Evolutionary conservation across 2,888 invertebrate genomes (phyloP), one percentile per base, ranked within the genome.

Genomic region (Sussaba pulchella): DNA sequence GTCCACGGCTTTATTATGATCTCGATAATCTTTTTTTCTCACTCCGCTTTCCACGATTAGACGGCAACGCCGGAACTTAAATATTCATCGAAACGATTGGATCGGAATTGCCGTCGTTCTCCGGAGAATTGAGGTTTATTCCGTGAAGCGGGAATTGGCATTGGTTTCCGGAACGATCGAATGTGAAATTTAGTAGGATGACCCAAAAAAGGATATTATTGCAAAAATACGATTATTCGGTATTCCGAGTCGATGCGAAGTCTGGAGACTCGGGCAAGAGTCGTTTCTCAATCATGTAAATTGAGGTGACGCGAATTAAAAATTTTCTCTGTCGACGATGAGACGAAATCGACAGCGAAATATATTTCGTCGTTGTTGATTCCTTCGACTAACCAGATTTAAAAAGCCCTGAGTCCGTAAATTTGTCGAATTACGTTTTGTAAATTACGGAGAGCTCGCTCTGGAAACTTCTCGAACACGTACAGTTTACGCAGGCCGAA

Each of bases 151-250:
- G n/a, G 4, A 52, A 8, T 17, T 14, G 61, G 61, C 64, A 79
- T 82, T 83, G 75, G 71, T 83, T 85, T 83, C 78, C 70, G 72
- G 76, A 73, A 87, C 85, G 86, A 88, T 88, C 85, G 87, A 83
- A 86, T 85, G 76, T 78, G 83, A 84, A 1, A 9, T 57, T 0
- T 2, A 57, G 9, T 31, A 1, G 17, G 10, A 57, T 17, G 8
- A 6, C 17, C 17, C 9, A 9, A 17, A 2, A n/a, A 14, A 8
- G 31, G 9, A 36, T 6, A 36, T 17, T 14, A 36, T n/a, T n/a
- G n/a, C 17, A 2, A 17, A 36, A 31, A 31, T 31, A 57, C 17
- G 17, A 57, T 0, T 57, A 31, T 17, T 2, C 1, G 5, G 24
- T 39, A 26, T 69, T 59, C 24, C 17, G 4, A 39, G 41, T 61